Percentiles rank a stretch among this genome's conserved stretches.
Conservation (phyloP, 2,113 vertebrate genomes). For the Neotragus pygmaeus region DNA sequence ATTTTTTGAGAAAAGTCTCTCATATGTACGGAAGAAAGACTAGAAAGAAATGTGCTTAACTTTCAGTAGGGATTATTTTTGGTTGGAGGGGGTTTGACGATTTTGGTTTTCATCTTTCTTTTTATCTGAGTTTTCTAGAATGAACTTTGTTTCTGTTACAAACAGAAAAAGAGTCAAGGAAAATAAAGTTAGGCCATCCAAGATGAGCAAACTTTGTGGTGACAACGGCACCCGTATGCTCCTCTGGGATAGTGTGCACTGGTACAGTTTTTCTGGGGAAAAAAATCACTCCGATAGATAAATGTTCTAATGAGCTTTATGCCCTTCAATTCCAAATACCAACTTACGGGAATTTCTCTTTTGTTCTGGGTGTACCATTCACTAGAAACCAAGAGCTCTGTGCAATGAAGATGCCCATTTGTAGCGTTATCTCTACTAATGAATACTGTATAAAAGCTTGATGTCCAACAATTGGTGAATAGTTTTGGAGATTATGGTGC, state of each 20-base stretch:
- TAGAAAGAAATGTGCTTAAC: background rate
- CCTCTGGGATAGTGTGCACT: background rate
- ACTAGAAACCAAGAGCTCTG: background rate
- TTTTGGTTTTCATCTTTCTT: background rate
- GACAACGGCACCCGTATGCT: background rate
- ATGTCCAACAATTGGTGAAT: slow-evolving; percentile 27
- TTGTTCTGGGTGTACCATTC: slow-evolving; percentile 33
- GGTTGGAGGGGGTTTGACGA: background rate
- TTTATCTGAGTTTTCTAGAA: background rate
- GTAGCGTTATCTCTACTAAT: background rate
- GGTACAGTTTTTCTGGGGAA: background rate
- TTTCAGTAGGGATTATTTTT: background rate
- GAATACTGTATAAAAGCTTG: slow-evolving; percentile 28
- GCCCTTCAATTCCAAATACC: slow-evolving; percentile 23
- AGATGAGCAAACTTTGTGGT: background rate
- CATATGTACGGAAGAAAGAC: background rate
- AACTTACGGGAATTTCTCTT: slow-evolving; percentile 30
- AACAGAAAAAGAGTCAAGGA: background rate
- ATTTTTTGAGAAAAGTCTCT: background rate
- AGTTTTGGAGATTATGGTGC: slow-evolving; percentile 44
- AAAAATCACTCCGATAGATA: background rate
- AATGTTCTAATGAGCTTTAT: background rate
- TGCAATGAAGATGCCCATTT: slow-evolving; percentile 4
- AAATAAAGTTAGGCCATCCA: background rate
- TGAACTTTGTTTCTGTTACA: background rate